Conservation (phyloP, 2,888 invertebrate species). For the Dromius quadrimaculatus region DNA sequence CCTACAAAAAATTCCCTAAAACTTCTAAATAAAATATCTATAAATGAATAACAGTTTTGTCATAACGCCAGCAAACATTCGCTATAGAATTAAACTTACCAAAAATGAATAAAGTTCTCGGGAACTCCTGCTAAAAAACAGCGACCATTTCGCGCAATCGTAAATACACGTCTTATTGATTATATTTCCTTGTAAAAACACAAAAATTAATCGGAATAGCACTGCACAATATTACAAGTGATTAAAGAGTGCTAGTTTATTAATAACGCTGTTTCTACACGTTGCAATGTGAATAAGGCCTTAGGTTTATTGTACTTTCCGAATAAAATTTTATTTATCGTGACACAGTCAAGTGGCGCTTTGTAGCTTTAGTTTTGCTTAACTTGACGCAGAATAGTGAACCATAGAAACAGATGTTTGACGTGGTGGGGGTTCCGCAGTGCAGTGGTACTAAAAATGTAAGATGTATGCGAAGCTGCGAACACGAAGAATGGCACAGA, state of each 20-base stretch:
- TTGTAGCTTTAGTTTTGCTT: not conserved
- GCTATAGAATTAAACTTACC: too few species aligned
- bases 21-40: too few species aligned
- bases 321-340: not conserved
- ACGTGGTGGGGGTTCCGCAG: not conserved
- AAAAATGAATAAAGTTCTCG: too few species aligned
- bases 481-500: not conserved
- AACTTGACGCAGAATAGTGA: not conserved
- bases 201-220: too few species aligned
- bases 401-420: not conserved
- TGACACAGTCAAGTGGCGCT: not conserved
- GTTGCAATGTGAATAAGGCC: too few species aligned
- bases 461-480: not conserved
- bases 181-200: too few species aligned
- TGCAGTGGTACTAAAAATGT: not conserved
- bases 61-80: too few species aligned
- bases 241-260: too few species aligned
- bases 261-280: too few species aligned
- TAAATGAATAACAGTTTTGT: too few species aligned
- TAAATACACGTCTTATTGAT: constrained; percentile 20
- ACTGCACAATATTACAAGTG: too few species aligned
- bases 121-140: constrained; percentile 35
- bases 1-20: too few species aligned
- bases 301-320: not conserved
- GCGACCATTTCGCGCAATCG: constrained; percentile 31